Conservation (phyloP, 2,888 invertebrate genomes). For the Athalia cordata region DNA sequence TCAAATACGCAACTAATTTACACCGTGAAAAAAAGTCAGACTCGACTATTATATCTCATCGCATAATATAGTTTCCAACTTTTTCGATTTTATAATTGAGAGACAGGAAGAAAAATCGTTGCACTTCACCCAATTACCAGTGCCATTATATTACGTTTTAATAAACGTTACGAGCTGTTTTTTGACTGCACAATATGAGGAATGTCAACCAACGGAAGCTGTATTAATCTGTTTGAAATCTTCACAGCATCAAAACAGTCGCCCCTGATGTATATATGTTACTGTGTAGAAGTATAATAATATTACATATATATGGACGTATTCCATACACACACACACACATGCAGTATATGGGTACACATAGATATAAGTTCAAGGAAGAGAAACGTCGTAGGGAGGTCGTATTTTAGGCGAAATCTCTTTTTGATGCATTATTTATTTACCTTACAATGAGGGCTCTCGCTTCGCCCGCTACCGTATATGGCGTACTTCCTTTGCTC, state of each 20-base stretch:
- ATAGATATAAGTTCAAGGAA: neutral
- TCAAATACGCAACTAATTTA: too few relatives aligned
- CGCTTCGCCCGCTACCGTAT: constrained; percentile 14
- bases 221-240: constrained; percentile 26
- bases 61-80: too few relatives aligned
- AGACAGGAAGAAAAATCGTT: too few relatives aligned
- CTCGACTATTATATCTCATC: too few relatives aligned
- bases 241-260: constrained; percentile 32
- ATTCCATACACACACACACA: neutral
- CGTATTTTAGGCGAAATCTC: constrained; percentile 37
- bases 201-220: constrained; percentile 12
- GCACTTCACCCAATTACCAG: too few relatives aligned
- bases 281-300: neutral
- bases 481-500: neutral
- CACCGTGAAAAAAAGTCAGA: too few relatives aligned
- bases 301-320: neutral
- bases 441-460: constrained; percentile 26
- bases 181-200: constrained; percentile 4
- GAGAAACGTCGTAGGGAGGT: constrained; percentile 29
- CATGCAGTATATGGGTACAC: neutral
- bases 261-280: neutral
- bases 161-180: too few relatives aligned
- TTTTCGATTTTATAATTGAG: too few relatives aligned
- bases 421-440: constrained; percentile 43
- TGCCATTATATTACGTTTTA: too few relatives aligned